Base-by-base conservation (phyloP, 2,797 vertebrate species). In the Karalla daura region DNA sequence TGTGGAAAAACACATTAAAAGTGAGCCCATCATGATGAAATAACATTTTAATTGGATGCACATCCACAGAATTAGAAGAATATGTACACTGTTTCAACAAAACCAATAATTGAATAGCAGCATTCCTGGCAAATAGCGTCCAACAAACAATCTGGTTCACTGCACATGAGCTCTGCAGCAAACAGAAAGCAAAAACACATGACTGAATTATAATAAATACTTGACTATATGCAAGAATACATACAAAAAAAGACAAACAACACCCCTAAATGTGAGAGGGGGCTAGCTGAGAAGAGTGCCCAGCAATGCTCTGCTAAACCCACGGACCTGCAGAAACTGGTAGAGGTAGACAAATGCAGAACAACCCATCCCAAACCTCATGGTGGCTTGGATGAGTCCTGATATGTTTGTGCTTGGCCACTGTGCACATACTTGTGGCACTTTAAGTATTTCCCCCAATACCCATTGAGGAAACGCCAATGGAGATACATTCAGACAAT, bases 401-500 rank as follows among this genome's bases (percentile, higher is more conserved):
- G 85, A 89, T 86, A 84, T 90, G 89, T 91, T 91, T 91, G 85
- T 86, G 80, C 78, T 80, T 61, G 84, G 86, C 80, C 84, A 74
- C 73, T 54, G 14, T 62, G 60, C 68, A 55, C 87, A 90, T 88
- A 89, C 75, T 87, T 90, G 87, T 41, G 85, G 84, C 76, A 49
- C 56, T 88, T 88, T 85, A 86, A 90, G 81, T 86, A 92, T 90
- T 84, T 84, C 85, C 85, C 74, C 78, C 77, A 74, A 83, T 87
- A 80, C 84, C 87, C 87, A 89, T 87, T 87, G 88, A 92, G 89
- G 86, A 91, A 91, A 90, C 74, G 81, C 83, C 86, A 88, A 83
- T 81, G 88, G 84, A 90, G 85, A 90, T 88, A 85, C 88, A 88
- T 88, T 88, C 81, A 89, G 80, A 88, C 86, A 89, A 85, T 84